Evolutionary conservation across 1,140 invertebrate genomes (phyloP), one percentile per base, ranked within the genome.

Genomic region (Temnothorax curvispinosus): DNA sequence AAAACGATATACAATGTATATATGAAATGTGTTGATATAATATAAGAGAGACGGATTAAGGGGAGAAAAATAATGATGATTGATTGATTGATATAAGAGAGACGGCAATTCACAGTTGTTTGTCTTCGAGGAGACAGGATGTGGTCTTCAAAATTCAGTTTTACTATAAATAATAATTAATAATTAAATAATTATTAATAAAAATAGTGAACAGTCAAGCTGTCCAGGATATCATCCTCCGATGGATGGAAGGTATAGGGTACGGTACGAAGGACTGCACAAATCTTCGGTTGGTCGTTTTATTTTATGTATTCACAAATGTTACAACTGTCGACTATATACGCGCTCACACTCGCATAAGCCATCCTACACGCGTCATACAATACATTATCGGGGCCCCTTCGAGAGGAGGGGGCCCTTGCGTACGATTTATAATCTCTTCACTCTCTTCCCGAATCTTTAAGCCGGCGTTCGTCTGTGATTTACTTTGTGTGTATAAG

Each of bases 241-340:
- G 15, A 32, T 21, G 13, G 5, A n/a, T 0, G n/a, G n/a, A 6
- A 13, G 4, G 27, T 27, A 60, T 1, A 21, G 54, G 11, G 71
- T 38, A 58, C 11, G 18, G 13, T 62, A 38, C 35, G n/a, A 60
- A 44, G 21, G 1, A 47, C 15, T 47, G n/a, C 2, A 1, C 21
- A 1, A 4, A 54, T 5, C 1, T 27, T 86, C 65, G 65, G 82
- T 91, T 94, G 87, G 87, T 86, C 89, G 86, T 89, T 93, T 93
- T 92, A 92, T 90, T 95, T 92, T 72, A 84, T 87, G 71, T 92
- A 93, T 93, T 95, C 93, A 94, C 93, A 95, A 95, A 94, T 89
- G 85, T 92, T 94, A 94, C 92, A 95, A 92, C 90, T 93, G 90
- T 90, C 89, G 87, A 92, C 85, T 93, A 93, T n/a, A n/a, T n/a